Base-by-base conservation (phyloP, 1,140 invertebrate genomes). In the Saccostrea echinata region DNA sequence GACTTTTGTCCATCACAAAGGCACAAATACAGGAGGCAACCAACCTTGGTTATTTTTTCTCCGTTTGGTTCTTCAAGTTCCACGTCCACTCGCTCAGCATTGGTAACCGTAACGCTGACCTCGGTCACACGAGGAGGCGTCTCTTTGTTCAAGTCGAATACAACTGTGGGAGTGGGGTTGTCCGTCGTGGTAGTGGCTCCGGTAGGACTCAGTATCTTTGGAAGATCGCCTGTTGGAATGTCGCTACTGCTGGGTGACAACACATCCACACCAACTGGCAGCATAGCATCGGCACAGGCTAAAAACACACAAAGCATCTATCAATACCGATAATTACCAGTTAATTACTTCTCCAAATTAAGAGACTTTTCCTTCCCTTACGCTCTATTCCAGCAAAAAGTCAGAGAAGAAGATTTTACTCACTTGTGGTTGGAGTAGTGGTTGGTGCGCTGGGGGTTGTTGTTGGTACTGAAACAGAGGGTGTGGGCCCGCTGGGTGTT, bases 181-280 rank as follows among this genome's bases (percentile, higher is more conserved):
- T 30, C 27, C 0, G 64, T 71, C 21, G 27, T 30, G 24, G 64
- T 71, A 71, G 21, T 71, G 24, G 24, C 64, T 30, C 64, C 64
- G 3, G 27, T 30, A 24, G 64, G 24, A 30, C 24, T 71, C 21
- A 71, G 27, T 13, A 71, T 30, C 6, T 71, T 71, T 27, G 64
- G 24, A 71, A 71, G 4, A 27, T 30, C 11, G n/a, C 13, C 27
- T 12, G 27, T 13, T 9, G 64, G 64, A 30, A 71, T 71, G 9
- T 71, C 64, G 64, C 24, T 24, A 71, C 64, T 71, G 64, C 64
- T 71, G 4, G 64, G 64, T 3, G 64, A 71, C 64, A 71, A 27
- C 24, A 71, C 64, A 71, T 27, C 24, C 27, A 24, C 12, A 71
- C 64, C 64, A 27, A 11, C 64, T 0, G 64, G 12, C 64, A 71